Conservation (phyloP, 1,140 invertebrate species). For the Carcinoscorpius rotundicauda region DNA sequence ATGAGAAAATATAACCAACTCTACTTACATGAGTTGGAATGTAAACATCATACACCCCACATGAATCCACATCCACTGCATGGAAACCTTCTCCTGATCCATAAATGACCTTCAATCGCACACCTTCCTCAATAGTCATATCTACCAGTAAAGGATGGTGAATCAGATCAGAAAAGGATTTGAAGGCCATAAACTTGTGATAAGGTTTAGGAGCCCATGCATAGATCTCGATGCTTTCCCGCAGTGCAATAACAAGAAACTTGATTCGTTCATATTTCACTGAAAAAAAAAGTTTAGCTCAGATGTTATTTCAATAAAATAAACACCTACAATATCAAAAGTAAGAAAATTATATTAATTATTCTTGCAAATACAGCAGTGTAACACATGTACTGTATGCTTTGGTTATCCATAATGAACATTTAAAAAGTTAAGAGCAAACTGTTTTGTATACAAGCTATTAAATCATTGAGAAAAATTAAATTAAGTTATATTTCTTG, state of each 20-base stretch:
- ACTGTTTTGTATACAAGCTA: too few species aligned
- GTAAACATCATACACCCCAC: constrained; percentile 95
- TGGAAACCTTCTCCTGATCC: constrained; percentile 96
- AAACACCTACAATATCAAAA: too few species aligned
- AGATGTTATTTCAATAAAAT: too few species aligned
- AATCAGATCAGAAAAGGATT: constrained; percentile 61
- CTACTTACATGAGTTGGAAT: constrained; percentile 84
- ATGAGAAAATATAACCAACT: neutral
- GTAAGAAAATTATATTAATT: too few species aligned
- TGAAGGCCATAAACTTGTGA: constrained; percentile 99
- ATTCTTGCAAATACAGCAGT: too few species aligned
- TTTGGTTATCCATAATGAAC: too few species aligned
- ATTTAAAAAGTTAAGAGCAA: too few species aligned
- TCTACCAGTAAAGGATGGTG: constrained; percentile 86
- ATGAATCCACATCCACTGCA: constrained; percentile 95
- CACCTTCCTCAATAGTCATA: constrained; percentile 95
- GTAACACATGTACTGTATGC: too few species aligned
- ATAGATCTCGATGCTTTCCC: constrained; percentile 98
- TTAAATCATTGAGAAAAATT: too few species aligned
- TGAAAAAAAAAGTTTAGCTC: constrained; percentile 21
- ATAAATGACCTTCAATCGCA: constrained; percentile 95
- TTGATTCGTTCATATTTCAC: constrained; percentile 99
- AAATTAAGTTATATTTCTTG: too few species aligned
- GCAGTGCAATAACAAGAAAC: constrained; percentile 95
- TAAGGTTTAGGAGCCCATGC: constrained; percentile 99